These are phyloP conservation scores for Anser brachyrhynchus DNA, from an alignment of 2,113 vertebrate genomes.

Conservation along the genomic window DNA sequence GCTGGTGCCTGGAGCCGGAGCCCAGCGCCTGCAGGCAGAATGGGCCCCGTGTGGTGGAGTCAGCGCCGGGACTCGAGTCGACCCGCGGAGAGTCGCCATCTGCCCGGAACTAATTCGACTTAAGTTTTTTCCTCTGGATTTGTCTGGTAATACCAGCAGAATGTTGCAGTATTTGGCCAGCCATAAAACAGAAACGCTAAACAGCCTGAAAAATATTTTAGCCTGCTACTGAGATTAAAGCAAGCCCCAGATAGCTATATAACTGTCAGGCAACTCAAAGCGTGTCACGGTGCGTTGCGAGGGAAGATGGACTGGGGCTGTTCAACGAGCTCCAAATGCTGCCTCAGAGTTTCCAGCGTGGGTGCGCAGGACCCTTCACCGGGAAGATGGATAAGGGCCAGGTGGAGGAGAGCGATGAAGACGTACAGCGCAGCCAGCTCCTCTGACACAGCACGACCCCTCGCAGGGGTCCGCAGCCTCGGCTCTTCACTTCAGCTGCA, in stretches of 20 bases:
- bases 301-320: background rate
- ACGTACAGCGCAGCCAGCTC: background rate
- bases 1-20: background rate
- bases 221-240: conserved; percentile 52
- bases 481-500: background rate
- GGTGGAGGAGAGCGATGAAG: background rate
- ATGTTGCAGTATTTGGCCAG: background rate
- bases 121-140: background rate
- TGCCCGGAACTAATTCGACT: background rate
- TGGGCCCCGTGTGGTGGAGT: background rate
- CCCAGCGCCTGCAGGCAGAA: background rate
- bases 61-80: background rate
- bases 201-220: conserved; percentile 48
- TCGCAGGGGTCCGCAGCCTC: background rate
- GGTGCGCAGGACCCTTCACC: conserved; percentile 17
- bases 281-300: background rate
- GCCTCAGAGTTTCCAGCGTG: background rate
- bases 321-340: background rate
- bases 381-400: background rate
- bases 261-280: conserved; percentile 33
- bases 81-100: background rate
- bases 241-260: conserved; percentile 14
- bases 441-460: background rate
- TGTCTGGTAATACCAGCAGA: conserved; percentile 6
- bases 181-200: background rate